These are phyloP conservation scores for Diadophis punctatus DNA, from an alignment of 2,113 vertebrate species.

Conservation along the genomic window DNA sequence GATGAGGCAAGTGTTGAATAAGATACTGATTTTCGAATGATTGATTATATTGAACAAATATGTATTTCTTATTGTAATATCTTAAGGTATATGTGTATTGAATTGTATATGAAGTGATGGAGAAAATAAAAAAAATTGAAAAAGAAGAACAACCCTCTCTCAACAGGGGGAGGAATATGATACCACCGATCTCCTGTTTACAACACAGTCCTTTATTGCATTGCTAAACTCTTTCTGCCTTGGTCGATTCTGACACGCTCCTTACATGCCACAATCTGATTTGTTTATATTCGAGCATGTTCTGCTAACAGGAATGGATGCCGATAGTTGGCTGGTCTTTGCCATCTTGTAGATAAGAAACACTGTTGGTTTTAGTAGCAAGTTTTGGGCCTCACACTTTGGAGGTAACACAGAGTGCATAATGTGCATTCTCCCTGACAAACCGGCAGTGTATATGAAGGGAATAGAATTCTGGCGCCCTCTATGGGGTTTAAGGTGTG, in stretches of 20 bases:
- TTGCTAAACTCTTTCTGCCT: conserved; percentile 8
- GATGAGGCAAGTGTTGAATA: no score
- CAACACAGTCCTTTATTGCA: neutral
- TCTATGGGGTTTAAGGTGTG: neutral
- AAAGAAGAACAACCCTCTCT: no score
- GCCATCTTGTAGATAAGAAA: conserved; percentile 51
- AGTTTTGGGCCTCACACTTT: conserved; percentile 28
- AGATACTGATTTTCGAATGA: no score
- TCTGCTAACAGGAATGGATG: conserved; percentile 29
- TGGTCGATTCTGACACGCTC: conserved; percentile 37
- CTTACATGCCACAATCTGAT: neutral
- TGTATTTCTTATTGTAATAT: no score
- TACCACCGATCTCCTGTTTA: no score
- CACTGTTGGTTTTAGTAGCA: conserved; percentile 30
- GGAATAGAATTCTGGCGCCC: conserved; percentile 17
- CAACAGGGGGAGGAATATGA: no score
- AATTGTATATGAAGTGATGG: no score
- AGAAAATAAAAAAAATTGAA: no score
- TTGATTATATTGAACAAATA: no score
- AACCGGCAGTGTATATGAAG: neutral
- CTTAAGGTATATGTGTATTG: no score
- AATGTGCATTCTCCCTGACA: neutral
- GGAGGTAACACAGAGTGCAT: neutral
- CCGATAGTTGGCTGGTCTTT: conserved; percentile 47
- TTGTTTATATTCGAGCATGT: conserved; percentile 6